Evolutionary conservation across 2,888 invertebrate genomes (phyloP).

Genomic region (Zygogramma bicolorata): DNA sequence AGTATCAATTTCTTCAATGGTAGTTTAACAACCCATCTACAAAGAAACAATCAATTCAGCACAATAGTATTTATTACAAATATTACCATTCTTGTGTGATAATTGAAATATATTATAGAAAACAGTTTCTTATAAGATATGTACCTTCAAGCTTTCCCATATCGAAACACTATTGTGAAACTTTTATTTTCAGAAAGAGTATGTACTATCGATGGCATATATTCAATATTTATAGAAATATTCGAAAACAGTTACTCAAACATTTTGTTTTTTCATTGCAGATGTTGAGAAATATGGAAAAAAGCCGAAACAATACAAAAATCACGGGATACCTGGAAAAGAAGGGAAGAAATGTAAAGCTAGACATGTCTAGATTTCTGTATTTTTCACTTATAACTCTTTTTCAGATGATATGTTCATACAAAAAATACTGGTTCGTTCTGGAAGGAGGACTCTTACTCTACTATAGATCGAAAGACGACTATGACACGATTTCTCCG

Average conservation of each 20-base stretch:
- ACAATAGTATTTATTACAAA: no score
- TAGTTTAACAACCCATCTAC: no score
- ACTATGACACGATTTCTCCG: conserved; percentile 68
- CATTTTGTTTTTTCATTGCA: background rate
- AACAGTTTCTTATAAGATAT: no score
- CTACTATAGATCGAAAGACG: conserved; percentile 69
- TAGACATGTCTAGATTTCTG: background rate
- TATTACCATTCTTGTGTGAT: no score
- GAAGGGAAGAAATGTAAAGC: conserved; percentile 67
- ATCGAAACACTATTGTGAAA: no score
- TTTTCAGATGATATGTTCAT: conserved; percentile 66
- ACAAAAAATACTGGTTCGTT: conserved; percentile 72
- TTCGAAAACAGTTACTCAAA: background rate
- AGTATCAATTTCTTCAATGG: no score
- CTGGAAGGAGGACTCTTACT: conserved; percentile 69
- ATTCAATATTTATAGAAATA: no score
- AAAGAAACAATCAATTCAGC: no score
- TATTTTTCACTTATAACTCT: background rate
- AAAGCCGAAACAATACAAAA: conserved; percentile 49
- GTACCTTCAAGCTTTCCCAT: no score
- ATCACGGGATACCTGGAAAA: conserved; percentile 69
- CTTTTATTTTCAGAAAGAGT: no score
- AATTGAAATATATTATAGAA: no score
- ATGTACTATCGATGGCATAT: no score
- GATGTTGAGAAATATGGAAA: conserved; percentile 12